Conservation (phyloP, 1,140 invertebrate species). For the Macrotrachela quadricornifera region DNA sequence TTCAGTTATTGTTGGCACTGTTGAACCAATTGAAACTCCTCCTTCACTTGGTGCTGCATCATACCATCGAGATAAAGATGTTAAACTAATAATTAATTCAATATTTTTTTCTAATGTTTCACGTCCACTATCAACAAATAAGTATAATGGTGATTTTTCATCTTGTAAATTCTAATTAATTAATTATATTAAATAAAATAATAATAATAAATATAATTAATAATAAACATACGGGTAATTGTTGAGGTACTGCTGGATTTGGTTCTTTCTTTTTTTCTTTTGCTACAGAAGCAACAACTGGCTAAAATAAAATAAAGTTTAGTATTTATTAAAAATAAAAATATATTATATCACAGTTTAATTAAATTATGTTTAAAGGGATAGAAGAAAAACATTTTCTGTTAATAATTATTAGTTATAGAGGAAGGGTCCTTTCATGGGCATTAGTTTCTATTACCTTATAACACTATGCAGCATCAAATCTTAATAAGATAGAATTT, state of each 20-base stretch:
- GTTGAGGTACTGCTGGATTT: constrained; percentile 5
- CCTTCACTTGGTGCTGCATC: constrained; percentile 8
- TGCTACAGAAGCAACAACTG: not conserved
- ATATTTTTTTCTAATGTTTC: constrained; percentile 13
- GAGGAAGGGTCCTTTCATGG: too few species aligned
- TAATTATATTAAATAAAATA: constrained; percentile 9
- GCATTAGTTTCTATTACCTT: too few species aligned
- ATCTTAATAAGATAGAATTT: too few species aligned
- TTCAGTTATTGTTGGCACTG: too few species aligned
- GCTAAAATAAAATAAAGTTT: not conserved
- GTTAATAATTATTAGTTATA: too few species aligned
- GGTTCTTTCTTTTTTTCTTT: constrained; percentile 8
- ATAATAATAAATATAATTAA: not conserved
- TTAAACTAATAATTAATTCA: constrained; percentile 24
- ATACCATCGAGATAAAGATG: constrained; percentile 21
- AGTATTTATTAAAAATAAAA: too few species aligned
- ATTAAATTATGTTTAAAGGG: too few species aligned
- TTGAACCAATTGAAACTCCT: too few species aligned
- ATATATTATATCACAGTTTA: too few species aligned
- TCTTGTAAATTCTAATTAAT: constrained; percentile 9
- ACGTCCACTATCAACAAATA: constrained; percentile 23
- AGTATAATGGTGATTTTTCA: constrained; percentile 18
- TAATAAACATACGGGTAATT: constrained; percentile 5
- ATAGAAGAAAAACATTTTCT: too few species aligned
- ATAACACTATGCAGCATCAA: too few species aligned